Conservation (phyloP, 2,797 vertebrate genomes). For the Hylomyscus alleni region DNA sequence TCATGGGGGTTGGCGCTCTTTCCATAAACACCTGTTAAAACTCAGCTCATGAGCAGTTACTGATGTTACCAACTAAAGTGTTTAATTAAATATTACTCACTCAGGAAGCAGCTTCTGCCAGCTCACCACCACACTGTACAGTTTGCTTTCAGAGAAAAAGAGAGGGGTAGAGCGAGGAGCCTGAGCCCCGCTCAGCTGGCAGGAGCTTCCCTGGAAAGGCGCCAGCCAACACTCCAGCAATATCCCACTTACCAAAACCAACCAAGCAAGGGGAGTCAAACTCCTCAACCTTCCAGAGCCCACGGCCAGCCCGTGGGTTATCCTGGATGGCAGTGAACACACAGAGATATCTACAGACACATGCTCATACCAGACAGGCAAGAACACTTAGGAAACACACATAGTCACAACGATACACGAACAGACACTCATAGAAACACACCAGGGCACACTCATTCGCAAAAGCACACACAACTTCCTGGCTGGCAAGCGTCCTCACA, state of each 20-base stretch:
- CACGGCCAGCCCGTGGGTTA: not conserved
- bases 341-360: not conserved
- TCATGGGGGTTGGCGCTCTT: conserved; percentile 57
- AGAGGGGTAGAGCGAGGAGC: not conserved
- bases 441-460: not conserved
- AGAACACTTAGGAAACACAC: not conserved
- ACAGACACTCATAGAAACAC: not conserved
- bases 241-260: not conserved
- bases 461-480: not conserved
- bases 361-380: not conserved
- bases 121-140: conserved; percentile 73
- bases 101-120: conserved; percentile 83
- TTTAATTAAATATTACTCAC: conserved; percentile 86
- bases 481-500: not conserved
- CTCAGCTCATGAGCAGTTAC: conserved; percentile 78
- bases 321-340: not conserved
- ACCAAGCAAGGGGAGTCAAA: not conserved
- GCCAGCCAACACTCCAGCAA: not conserved
- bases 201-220: not conserved
- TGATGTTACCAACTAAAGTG: conserved; percentile 76
- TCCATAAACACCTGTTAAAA: conserved; percentile 83
- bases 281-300: not conserved
- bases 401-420: not conserved
- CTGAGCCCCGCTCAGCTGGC: not conserved
- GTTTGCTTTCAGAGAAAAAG: conserved; percentile 66